These are phyloP conservation scores for Micromussa lordhowensis DNA, from an alignment of 92 coral and sea anemone genomes.

Conservation along the genomic window DNA sequence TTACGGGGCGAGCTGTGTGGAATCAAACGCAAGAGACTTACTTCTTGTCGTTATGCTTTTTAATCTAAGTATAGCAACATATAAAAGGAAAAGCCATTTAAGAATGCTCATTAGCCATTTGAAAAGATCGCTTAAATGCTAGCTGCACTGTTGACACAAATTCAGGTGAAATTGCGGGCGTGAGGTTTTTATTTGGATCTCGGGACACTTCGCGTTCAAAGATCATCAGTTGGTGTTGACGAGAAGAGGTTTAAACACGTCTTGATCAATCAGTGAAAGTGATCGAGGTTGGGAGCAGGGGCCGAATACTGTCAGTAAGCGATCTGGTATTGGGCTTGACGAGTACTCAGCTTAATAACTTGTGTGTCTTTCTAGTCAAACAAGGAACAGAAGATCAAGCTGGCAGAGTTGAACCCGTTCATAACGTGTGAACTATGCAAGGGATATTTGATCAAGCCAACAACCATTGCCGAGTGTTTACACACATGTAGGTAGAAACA, in stretches of 20 bases:
- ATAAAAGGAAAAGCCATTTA: conserved; percentile 26
- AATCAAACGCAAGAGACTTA: conserved; percentile 8
- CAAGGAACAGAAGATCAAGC: conserved; percentile 72
- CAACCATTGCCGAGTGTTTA: conserved; percentile 85
- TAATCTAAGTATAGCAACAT: not conserved
- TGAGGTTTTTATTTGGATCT: conserved; percentile 29
- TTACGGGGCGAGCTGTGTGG: conserved; percentile 11
- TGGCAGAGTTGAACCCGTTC: conserved; percentile 72
- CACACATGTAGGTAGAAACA: conserved; percentile 85
- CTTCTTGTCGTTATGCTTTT: not conserved
- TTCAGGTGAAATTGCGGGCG: conserved; percentile 34
- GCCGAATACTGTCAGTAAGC: not conserved
- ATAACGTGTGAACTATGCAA: conserved; percentile 83
- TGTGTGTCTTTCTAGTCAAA: conserved; percentile 81
- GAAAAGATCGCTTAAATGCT: conserved; percentile 23
- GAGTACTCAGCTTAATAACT: conserved; percentile 20
- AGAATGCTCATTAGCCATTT: conserved; percentile 43
- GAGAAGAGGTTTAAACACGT: conserved; percentile 6
- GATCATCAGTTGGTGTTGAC: conserved; percentile 11
- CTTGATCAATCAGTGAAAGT: conserved; percentile 9
- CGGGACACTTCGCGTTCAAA: conserved; percentile 3
- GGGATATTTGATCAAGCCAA: conserved; percentile 87
- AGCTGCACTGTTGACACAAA: conserved; percentile 50
- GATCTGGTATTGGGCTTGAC: not conserved
- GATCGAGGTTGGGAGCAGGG: not conserved